phyloP scores from a whole-genome alignment of 2,113 vertebrate genomes.

The Fulica atra region DNA sequence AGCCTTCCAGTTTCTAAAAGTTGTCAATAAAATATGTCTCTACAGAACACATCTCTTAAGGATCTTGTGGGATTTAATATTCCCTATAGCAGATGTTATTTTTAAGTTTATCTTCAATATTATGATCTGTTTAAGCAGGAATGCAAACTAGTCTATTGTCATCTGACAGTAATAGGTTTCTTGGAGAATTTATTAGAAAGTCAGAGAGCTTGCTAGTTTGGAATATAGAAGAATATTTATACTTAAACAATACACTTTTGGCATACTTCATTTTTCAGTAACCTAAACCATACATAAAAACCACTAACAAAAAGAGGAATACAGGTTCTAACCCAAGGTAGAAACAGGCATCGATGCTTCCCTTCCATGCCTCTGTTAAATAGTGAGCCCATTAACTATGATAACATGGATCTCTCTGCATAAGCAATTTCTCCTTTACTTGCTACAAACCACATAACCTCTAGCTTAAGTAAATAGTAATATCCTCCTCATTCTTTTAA shows the following conservation, averaged over 20 bases:
- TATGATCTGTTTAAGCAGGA: neutral
- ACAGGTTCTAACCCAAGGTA: neutral
- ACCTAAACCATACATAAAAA: neutral
- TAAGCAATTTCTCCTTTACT: neutral
- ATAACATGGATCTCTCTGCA: neutral
- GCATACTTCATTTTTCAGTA: neutral
- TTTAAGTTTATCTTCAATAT: conserved; percentile 40
- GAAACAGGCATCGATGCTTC: neutral
- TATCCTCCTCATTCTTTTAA: neutral
- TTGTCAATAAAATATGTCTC: neutral
- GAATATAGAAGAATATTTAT: neutral
- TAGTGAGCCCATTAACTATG: neutral
- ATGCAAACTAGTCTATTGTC: neutral
- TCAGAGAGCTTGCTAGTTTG: neutral
- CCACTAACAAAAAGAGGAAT: neutral
- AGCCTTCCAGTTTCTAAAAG: neutral
- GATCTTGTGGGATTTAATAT: conserved; percentile 11
- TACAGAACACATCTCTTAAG: neutral
- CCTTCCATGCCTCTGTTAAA: neutral
- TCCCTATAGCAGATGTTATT: conserved; percentile 39
- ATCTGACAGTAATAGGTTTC: conserved; percentile 23
- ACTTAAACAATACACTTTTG: neutral
- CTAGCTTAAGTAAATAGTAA: neutral
- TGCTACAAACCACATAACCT: neutral
- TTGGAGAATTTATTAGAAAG: conserved; percentile 18